Evolutionary conservation across 2,113 vertebrate genomes (phyloP).

Genomic region (Hemibagrus wyckioides): DNA sequence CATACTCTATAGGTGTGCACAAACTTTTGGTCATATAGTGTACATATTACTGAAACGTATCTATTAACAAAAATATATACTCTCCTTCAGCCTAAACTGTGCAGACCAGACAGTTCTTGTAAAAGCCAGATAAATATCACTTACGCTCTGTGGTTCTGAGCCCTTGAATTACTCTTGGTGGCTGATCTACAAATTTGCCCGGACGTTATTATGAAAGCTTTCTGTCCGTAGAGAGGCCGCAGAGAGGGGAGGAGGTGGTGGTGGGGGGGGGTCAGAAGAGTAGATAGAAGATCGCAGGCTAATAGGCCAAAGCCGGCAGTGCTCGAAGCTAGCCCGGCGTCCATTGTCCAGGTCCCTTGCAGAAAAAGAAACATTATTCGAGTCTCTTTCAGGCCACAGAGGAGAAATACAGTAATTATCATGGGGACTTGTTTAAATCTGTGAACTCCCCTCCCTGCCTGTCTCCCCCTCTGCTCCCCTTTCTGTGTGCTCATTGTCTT

Average conservation of each 20-base stretch:
- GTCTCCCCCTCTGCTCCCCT: slow-evolving; percentile 60
- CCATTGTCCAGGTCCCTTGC: slow-evolving; percentile 51
- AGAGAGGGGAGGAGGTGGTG: neutral
- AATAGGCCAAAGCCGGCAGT: slow-evolving; percentile 58
- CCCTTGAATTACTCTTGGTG: neutral
- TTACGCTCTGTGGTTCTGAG: neutral
- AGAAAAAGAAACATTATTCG: slow-evolving; percentile 64
- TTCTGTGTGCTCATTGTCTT: slow-evolving; percentile 81
- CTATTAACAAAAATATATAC: neutral
- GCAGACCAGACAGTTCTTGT: neutral
- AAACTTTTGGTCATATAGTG: neutral
- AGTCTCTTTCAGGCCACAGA: slow-evolving; percentile 59
- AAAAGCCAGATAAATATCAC: neutral
- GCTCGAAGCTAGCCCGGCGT: slow-evolving; percentile 57
- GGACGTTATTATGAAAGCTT: slow-evolving; percentile 22
- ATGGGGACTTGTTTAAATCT: slow-evolving; percentile 48
- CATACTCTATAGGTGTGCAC: neutral
- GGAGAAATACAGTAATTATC: slow-evolving; percentile 75
- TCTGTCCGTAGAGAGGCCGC: neutral
- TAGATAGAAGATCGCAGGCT: slow-evolving; percentile 50
- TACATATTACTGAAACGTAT: neutral
- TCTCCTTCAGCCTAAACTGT: neutral
- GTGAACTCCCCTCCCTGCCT: slow-evolving; percentile 65
- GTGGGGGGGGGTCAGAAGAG: slow-evolving; percentile 37
- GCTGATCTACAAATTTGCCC: slow-evolving; percentile 2